phyloP scores from a whole-genome alignment of 1,140 invertebrate species.

The Parasteatoda tepidariorum region DNA sequence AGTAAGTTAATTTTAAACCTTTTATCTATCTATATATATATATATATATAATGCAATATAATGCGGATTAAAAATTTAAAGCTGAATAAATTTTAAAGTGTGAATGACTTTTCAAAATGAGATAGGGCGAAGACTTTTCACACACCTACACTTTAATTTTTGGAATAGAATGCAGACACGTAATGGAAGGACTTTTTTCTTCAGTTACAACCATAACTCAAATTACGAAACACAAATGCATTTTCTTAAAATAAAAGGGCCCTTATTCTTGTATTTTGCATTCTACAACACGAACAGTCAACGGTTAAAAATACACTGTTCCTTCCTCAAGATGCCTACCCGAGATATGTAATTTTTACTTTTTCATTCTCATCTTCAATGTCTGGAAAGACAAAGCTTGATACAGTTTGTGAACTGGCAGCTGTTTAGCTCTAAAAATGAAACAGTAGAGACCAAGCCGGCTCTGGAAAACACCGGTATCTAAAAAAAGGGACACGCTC shows the following conservation, averaged over 20 bases:
- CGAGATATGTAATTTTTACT: constrained; percentile 39
- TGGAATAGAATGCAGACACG: not conserved
- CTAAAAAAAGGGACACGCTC: constrained; percentile 5
- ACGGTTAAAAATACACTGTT: constrained; percentile 39
- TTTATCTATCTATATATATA: too few species aligned
- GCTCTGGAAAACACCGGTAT: not conserved
- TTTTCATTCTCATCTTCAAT: not conserved
- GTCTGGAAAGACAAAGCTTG: not conserved
- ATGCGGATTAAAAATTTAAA: too few species aligned
- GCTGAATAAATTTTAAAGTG: too few species aligned
- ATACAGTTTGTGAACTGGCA: constrained; percentile 46
- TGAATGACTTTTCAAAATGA: too few species aligned
- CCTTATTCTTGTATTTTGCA: constrained; percentile 35
- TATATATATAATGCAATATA: too few species aligned
- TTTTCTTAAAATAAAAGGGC: constrained; percentile 40
- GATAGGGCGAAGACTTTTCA: too few species aligned
- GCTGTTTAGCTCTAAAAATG: constrained; percentile 41
- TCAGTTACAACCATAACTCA: constrained; percentile 24
- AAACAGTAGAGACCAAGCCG: constrained; percentile 18
- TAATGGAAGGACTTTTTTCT: not conserved
- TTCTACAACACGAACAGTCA: constrained; percentile 23
- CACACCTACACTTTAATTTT: not conserved
- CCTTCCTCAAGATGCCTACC: not conserved
- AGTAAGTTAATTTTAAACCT: too few species aligned
- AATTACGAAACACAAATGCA: constrained; percentile 29